phyloP scores from a whole-genome alignment of 1,140 invertebrate genomes.

The Archivesica marissinica region DNA sequence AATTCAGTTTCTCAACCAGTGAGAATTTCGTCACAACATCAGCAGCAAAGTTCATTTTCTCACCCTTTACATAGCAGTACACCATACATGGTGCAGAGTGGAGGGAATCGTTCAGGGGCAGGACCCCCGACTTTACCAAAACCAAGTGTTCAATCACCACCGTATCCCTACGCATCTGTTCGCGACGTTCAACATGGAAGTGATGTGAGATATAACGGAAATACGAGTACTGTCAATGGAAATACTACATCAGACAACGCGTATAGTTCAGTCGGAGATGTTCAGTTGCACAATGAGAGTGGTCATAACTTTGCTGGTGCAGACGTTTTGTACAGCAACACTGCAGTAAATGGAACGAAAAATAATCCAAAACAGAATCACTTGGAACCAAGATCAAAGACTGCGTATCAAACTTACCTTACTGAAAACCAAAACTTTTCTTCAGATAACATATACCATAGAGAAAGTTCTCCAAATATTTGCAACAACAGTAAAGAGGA shows the following conservation, averaged over 20 bases:
- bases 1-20: neutral
- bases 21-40: neutral
- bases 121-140: conserved; percentile 45
- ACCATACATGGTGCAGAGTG: conserved; percentile 17
- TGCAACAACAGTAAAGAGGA: conserved; percentile 72
- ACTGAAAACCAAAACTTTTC: conserved; percentile 44
- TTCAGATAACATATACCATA: conserved; percentile 24
- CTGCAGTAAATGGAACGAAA: neutral
- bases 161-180: conserved; percentile 61
- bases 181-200: conserved; percentile 29
- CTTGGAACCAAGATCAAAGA: conserved; percentile 46
- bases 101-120: neutral
- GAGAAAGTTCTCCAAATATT: conserved; percentile 60
- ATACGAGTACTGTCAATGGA: neutral
- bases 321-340: neutral
- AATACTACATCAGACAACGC: neutral
- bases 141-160: conserved; percentile 28
- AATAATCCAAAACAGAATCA: conserved; percentile 8
- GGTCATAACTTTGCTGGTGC: conserved; percentile 16
- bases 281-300: neutral
- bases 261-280: conserved; percentile 48
- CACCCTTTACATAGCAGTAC: conserved; percentile 25
- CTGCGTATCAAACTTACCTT: conserved; percentile 59
- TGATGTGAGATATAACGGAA: conserved; percentile 32
- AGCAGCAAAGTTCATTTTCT: neutral